Base-by-base conservation (phyloP, 2,888 invertebrate genomes). In the Scaeva pyrastri region DNA sequence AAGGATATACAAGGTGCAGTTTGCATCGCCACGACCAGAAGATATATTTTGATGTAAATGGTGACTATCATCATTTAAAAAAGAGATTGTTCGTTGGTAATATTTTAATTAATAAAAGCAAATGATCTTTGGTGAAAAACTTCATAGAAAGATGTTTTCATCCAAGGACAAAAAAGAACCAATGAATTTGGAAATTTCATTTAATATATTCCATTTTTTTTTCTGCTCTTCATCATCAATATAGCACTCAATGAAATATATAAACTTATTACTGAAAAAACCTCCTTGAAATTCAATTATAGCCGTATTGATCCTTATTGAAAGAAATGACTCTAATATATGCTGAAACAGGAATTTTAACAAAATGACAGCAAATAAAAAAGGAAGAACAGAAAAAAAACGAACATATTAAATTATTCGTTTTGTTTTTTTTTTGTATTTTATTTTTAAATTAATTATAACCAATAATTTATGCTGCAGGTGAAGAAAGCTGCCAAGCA, bases 381-480 rank as follows among this genome's bases (percentile, higher is more conserved):
- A 43, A 41, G 31, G 31, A 39, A 60, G n/a, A 39, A 21, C 2
- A 60, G 5, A 36, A 23, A 16, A 16, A 56, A 31, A 50, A 11
- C 31, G 31, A 31, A 31, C 14, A 50, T 62, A 58, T 68, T 66
- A 58, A 58, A 31, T 21, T 36, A 23, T 72, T 56, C 52, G 19
- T 36, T 62, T 70, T 31, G 31, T 11, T 26, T 39, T 43, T 31
- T 31, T 31, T 52, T 23, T 52, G 3, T 55, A n/a, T n/a, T n/a
- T n/a, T n/a, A n/a, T n/a, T n/a, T n/a, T 39, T 45, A 77, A 81
- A 85, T 86, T 86, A 82, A 86, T 81, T 86, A 74, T 86, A 81
- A 77, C 74, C 64, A 43, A 86, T 86, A 77, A 86, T 77, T 82
- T 77, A 77, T 82, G 74, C 31, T 82, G 71, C 77, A 86, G 74